Evolutionary conservation across 2,113 vertebrate species (phyloP).

Genomic region (Macquaria ambigua): DNA sequence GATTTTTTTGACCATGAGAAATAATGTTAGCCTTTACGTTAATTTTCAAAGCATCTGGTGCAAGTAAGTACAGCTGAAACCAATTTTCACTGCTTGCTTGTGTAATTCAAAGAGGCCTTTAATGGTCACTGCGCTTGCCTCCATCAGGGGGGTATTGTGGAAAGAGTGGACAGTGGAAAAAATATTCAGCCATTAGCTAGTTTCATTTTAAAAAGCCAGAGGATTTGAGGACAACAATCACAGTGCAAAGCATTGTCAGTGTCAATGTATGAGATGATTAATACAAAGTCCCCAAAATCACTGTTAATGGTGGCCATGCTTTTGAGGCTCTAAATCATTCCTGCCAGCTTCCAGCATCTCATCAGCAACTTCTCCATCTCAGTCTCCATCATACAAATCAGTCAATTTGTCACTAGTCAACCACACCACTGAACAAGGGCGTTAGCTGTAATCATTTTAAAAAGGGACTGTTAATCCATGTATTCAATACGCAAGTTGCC

Average conservation of each 20-base stretch:
- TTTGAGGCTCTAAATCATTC: conserved; percentile 29
- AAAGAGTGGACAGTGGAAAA: not conserved
- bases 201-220: not conserved
- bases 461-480: conserved; percentile 25
- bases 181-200: not conserved
- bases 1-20: not conserved
- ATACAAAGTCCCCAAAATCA: not conserved
- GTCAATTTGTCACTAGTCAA: conserved; percentile 54
- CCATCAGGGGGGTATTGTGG: not conserved
- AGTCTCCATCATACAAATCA: conserved; percentile 41
- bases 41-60: not conserved
- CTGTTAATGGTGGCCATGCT: not conserved
- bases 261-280: conserved; percentile 4
- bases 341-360: conserved; percentile 40
- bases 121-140: not conserved
- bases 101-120: conserved; percentile 7
- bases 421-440: conserved; percentile 44
- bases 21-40: not conserved
- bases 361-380: conserved; percentile 44
- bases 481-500: conserved; percentile 21
- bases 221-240: not conserved
- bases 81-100: not conserved
- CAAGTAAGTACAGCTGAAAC: not conserved
- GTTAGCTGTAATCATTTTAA: conserved; percentile 21
- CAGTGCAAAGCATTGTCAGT: not conserved